phyloP scores from a whole-genome alignment of 1,140 invertebrate species.

The Papilio aristodemus region DNA sequence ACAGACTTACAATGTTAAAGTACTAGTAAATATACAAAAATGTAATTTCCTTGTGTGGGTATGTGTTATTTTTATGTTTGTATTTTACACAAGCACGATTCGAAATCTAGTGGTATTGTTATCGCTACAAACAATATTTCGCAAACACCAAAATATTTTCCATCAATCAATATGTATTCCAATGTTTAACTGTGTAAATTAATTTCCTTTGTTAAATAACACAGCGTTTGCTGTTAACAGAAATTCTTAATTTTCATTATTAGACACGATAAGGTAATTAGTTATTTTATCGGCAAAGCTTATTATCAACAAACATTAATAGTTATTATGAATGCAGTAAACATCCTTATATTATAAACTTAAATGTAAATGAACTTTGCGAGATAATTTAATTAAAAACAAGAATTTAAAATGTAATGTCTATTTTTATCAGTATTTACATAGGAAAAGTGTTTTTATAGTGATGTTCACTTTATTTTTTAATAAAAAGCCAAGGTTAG shows the following conservation, averaged over 20 bases:
- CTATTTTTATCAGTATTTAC: background rate
- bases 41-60: background rate
- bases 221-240: background rate
- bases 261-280: background rate
- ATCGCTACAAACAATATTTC: background rate
- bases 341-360: background rate
- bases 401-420: background rate
- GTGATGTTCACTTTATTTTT: background rate
- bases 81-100: background rate
- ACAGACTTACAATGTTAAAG: background rate
- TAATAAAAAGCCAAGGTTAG: no score
- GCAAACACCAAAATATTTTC: no score
- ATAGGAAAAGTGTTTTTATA: background rate
- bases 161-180: background rate
- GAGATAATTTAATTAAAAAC: background rate
- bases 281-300: slow-evolving; percentile 4
- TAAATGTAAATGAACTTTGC: background rate
- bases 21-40: background rate
- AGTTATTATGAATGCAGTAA: background rate
- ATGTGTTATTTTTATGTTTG: background rate
- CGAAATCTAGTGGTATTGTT: background rate
- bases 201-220: background rate
- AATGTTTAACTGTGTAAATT: background rate
- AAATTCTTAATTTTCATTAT: slow-evolving; percentile 2
- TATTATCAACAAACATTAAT: background rate